phyloP scores from a whole-genome alignment of 2,797 vertebrate genomes.

The Betta splendens region DNA sequence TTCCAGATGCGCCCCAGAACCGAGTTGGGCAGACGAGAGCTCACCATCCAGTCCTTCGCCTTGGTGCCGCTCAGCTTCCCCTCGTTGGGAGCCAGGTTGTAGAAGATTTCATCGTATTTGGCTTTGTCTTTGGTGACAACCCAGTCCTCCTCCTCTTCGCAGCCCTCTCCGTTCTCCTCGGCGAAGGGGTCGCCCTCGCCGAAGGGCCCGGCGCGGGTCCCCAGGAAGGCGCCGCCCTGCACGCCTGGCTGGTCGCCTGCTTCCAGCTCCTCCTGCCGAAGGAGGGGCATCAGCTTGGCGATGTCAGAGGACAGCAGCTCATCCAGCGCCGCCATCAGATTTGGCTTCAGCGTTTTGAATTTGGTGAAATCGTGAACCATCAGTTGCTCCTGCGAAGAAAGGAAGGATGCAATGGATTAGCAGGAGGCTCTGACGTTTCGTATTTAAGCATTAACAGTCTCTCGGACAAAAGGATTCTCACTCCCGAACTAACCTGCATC shows the following conservation, averaged over 20 bases:
- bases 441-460: too few species aligned
- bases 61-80: constrained; percentile 93
- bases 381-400: constrained; percentile 88
- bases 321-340: constrained; percentile 87
- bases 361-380: constrained; percentile 91
- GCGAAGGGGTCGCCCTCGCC: constrained; percentile 83
- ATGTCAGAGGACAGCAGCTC: constrained; percentile 88
- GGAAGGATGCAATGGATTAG: neutral
- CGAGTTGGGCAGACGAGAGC: constrained; percentile 91
- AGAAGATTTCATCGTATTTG: constrained; percentile 97
- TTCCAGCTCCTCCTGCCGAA: constrained; percentile 91
- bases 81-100: constrained; percentile 89
- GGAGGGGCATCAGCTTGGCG: constrained; percentile 91
- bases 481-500: constrained; percentile 87
- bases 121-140: constrained; percentile 95
- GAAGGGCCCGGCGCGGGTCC: constrained; percentile 88
- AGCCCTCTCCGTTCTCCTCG: constrained; percentile 76
- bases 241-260: constrained; percentile 82
- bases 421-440: neutral
- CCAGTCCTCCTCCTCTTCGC: constrained; percentile 84
- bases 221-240: constrained; percentile 91
- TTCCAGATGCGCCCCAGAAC: constrained; percentile 95
- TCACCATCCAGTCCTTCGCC: constrained; percentile 94
- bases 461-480: too few species aligned
- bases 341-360: constrained; percentile 89